phyloP scores from a whole-genome alignment of 2,113 vertebrate species.

The Camelus bactrianus region DNA sequence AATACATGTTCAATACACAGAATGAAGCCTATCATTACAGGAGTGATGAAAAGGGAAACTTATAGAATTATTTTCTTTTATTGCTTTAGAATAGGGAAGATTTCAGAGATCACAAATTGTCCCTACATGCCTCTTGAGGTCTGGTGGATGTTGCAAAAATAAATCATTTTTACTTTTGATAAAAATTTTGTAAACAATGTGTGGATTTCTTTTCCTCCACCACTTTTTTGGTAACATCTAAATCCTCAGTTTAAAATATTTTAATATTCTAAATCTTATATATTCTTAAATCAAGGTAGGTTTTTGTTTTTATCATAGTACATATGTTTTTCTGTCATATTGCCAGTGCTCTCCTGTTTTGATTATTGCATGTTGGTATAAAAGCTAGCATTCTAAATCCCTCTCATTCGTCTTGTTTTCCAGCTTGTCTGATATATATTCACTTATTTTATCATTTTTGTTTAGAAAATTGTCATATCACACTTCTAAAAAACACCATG shows the following conservation, averaged over 20 bases:
- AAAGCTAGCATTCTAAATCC: background rate
- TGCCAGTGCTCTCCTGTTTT: rapidly evolving
- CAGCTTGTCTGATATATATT: background rate
- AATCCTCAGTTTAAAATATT: background rate
- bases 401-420: background rate
- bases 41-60: background rate
- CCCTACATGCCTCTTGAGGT: background rate
- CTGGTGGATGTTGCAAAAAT: background rate
- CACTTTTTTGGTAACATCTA: background rate
- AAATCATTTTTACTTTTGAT: background rate
- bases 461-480: background rate
- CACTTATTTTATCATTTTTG: background rate
- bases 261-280: background rate
- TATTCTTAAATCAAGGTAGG: background rate
- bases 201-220: background rate
- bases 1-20: background rate
- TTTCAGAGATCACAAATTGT: background rate
- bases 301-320: background rate
- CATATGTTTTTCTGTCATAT: background rate
- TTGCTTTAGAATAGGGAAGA: background rate
- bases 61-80: background rate
- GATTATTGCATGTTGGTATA: background rate
- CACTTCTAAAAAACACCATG: background rate
- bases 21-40: background rate
- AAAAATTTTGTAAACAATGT: background rate